Percentiles rank a stretch among this genome's conserved stretches.
Evolutionary conservation across 2,113 vertebrate genomes (phyloP).

Genomic region (Bothrops jararaca): DNA sequence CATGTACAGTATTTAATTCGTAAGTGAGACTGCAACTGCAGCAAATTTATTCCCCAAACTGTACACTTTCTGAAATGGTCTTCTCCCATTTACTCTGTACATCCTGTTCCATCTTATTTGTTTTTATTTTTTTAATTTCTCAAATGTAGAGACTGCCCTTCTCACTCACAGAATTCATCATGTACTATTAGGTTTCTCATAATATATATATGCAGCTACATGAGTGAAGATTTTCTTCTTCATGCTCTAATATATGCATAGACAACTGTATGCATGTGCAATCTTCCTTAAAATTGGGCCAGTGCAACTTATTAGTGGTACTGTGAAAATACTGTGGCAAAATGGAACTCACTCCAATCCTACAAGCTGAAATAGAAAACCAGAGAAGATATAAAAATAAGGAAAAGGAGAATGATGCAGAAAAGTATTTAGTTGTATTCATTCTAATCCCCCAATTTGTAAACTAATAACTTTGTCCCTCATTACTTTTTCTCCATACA

Average conservation of each 20-base stretch:
- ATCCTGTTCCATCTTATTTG: background rate
- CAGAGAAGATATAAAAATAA: background rate
- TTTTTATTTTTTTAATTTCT: background rate
- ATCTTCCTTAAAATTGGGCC: background rate
- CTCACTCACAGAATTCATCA: background rate
- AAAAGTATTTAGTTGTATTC: background rate
- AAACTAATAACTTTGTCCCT: background rate
- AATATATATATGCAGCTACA: background rate
- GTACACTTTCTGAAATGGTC: background rate
- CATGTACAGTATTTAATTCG: background rate
- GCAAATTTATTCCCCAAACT: background rate
- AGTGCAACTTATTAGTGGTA: background rate
- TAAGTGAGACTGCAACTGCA: background rate
- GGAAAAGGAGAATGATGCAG: background rate
- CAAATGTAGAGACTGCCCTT: background rate
- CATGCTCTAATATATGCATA: background rate
- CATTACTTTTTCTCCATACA: background rate
- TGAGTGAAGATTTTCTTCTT: background rate
- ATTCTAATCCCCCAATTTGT: background rate
- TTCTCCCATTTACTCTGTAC: background rate
- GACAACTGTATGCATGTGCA: background rate
- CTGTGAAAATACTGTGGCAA: background rate
- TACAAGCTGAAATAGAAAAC: background rate
- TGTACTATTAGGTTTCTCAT: background rate
- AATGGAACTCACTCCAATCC: background rate